A percentile compares a stretch with the other conserved stretches of the same genome.
phyloP scores from a whole-genome alignment of 1,140 invertebrate genomes.

The Brachionus paranguensis region DNA sequence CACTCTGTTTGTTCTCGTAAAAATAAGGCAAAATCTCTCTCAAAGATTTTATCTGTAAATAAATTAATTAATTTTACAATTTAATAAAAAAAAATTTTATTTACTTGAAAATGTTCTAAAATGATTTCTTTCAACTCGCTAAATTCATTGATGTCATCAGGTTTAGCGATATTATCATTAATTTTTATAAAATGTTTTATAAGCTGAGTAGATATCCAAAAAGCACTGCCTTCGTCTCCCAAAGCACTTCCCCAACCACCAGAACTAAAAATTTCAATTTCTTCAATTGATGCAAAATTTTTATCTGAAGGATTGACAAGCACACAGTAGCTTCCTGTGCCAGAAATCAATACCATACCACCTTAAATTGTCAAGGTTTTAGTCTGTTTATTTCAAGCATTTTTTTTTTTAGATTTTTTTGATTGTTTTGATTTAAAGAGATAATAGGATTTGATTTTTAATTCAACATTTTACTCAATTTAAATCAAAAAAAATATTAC shows the following conservation, averaged over 20 bases:
- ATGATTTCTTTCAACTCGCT: background rate
- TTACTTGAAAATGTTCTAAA: conserved; percentile 27
- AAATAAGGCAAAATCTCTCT: conserved; percentile 31
- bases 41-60: conserved; percentile 10
- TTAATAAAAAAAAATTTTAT: background rate
- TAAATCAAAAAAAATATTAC: background rate
- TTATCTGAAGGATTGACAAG: conserved; percentile 65
- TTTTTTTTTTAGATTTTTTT: background rate
- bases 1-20: background rate
- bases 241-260: conserved; percentile 92
- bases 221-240: conserved; percentile 77
- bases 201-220: conserved; percentile 73
- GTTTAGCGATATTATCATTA: background rate
- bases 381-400: background rate
- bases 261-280: background rate
- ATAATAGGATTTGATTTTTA: background rate
- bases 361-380: conserved; percentile 52
- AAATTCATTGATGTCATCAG: background rate
- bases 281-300: background rate
- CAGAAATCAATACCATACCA: conserved; percentile 85
- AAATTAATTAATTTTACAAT: background rate
- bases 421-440: background rate
- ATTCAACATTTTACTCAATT: too few relatives aligned
- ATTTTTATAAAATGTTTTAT: conserved; percentile 62
- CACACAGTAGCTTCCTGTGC: conserved; percentile 79